These are phyloP conservation scores for Acanthosoma haemorrhoidale DNA, from an alignment of 2,888 invertebrate species.

Conservation along the genomic window DNA sequence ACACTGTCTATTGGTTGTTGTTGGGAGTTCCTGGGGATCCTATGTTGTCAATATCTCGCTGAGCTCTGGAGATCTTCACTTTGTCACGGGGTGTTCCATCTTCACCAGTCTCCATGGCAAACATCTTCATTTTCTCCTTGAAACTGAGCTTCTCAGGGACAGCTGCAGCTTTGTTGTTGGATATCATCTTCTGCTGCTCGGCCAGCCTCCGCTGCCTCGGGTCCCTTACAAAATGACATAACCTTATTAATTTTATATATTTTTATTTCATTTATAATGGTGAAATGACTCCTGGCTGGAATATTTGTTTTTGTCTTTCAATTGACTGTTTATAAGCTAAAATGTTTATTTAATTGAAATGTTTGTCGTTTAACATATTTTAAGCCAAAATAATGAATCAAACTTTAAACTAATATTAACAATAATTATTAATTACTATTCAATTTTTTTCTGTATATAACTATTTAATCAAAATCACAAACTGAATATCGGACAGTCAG, in stretches of 20 bases:
- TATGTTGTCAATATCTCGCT: conserved; percentile 81
- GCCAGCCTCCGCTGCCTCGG: conserved; percentile 83
- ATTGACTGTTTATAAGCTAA: no score
- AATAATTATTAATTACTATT: no score
- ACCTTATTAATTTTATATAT: conserved; percentile 19
- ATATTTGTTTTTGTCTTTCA: no score
- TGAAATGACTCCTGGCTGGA: no score
- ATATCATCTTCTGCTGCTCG: conserved; percentile 60
- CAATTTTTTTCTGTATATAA: no score
- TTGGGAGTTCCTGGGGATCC: conserved; percentile 48
- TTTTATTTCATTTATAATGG: no score
- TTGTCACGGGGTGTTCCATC: conserved; percentile 88
- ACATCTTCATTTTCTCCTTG: conserved; percentile 99
- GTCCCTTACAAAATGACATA: conserved; percentile 59
- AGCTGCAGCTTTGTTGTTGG: conserved; percentile 47
- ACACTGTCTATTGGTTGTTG: conserved; percentile 32
- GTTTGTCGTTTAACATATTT: no score
- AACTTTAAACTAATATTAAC: no score
- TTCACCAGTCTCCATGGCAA: conserved; percentile 94
- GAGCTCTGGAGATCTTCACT: conserved; percentile 91
- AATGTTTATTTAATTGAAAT: no score
- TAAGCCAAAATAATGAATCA: no score
- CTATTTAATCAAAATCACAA: no score
- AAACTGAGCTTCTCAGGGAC: conserved; percentile 84
- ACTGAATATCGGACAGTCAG: no score